Conservation (phyloP, 2,113 vertebrate genomes). For the Axis porcinus region DNA sequence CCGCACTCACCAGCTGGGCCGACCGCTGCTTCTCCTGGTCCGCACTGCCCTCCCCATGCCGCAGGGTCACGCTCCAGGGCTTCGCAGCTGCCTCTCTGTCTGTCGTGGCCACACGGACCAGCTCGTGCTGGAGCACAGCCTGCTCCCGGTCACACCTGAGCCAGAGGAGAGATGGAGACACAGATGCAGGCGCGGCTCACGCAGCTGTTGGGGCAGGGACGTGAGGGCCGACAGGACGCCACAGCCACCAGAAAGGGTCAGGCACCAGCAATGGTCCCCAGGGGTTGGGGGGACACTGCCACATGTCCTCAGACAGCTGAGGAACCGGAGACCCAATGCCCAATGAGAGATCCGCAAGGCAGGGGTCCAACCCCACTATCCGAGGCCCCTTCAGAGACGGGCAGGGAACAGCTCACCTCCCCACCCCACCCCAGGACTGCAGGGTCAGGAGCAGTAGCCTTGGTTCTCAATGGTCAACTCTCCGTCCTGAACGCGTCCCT, state of each 20-base stretch:
- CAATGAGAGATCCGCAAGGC: background rate
- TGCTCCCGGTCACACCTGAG: conserved; percentile 89
- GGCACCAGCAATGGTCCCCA: background rate
- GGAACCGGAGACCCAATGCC: background rate
- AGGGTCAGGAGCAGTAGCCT: background rate
- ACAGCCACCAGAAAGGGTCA: background rate
- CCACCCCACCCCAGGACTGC: background rate
- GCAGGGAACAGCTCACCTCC: background rate
- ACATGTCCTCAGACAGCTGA: background rate
- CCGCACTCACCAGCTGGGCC: conserved; percentile 85
- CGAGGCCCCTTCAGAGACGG: background rate
- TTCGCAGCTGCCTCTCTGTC: conserved; percentile 83
- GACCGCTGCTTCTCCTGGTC: conserved; percentile 80
- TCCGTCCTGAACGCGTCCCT: background rate
- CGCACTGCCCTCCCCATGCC: conserved; percentile 70
- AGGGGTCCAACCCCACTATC: no score
- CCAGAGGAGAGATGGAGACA: background rate
- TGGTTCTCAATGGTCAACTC: background rate
- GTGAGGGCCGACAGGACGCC: background rate
- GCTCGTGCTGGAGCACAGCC: conserved; percentile 86
- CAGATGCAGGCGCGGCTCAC: background rate
- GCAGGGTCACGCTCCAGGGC: conserved; percentile 67
- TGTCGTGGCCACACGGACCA: conserved; percentile 81
- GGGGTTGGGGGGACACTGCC: background rate
- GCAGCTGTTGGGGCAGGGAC: background rate